phyloP scores from a whole-genome alignment of 1,140 invertebrate genomes.

The Euwallacea similis region DNA sequence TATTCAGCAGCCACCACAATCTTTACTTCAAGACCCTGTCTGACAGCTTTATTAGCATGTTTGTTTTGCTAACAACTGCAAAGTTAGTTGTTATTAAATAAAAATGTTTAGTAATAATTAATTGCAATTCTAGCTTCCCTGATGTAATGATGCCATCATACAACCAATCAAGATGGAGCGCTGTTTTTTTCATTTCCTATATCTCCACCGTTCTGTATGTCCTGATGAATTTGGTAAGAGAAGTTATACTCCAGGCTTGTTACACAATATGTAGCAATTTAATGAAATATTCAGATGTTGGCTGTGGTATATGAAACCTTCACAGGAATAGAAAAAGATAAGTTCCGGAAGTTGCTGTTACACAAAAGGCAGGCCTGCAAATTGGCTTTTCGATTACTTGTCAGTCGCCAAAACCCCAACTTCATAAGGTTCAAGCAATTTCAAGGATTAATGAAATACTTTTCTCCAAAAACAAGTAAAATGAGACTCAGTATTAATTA shows the following conservation, averaged over 20 bases:
- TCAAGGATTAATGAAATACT: conserved; percentile 78
- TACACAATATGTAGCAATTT: neutral
- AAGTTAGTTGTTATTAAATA: conserved; percentile 68
- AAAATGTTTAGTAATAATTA: neutral
- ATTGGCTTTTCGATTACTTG: conserved; percentile 77
- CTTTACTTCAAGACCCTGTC: conserved; percentile 77
- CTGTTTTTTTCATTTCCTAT: conserved; percentile 87
- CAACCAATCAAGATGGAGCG: conserved; percentile 75
- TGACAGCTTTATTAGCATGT: conserved; percentile 86
- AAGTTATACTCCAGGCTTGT: neutral
- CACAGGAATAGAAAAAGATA: conserved; percentile 83
- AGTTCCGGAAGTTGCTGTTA: conserved; percentile 81
- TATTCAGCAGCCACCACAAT: conserved; percentile 76
- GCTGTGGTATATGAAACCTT: conserved; percentile 92
- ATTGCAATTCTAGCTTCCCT: conserved; percentile 70
- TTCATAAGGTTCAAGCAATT: conserved; percentile 77
- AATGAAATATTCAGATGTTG: conserved; percentile 65
- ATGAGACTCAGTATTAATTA: neutral
- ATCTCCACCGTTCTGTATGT: conserved; percentile 80
- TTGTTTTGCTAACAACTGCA: conserved; percentile 87
- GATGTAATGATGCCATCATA: conserved; percentile 95
- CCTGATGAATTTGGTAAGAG: conserved; percentile 83
- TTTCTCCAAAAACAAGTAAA: conserved; percentile 68
- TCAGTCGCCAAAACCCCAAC: conserved; percentile 71
- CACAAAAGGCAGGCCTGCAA: conserved; percentile 84